Evolutionary conservation across 2,797 vertebrate species (phyloP), one percentile per base, ranked within the genome.

Genomic region (Peromyscus melanophrys): DNA sequence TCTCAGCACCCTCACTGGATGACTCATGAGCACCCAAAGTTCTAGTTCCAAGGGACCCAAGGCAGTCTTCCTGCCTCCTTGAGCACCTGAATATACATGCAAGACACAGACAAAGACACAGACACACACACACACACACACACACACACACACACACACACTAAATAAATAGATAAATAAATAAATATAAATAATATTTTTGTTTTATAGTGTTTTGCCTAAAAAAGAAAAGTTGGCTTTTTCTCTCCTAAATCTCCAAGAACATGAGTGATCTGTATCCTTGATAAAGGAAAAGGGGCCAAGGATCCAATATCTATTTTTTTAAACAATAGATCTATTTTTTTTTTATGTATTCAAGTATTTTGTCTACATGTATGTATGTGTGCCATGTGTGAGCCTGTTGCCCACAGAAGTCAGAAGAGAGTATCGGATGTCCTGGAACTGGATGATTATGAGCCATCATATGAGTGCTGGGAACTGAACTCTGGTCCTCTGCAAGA

Each of bases 221-320:
- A 19, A 63, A 81, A 77, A 59, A 25, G 31, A 52, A 63, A 77
- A 84, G 25, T 31, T 17, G 83, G 6, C 14, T 82, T n/a, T 78
- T 67, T 85, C 55, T 46, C 40, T 82, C 25, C 55, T 88, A 76
- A 80, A 49, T 96, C 61, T 95, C 57, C 29, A 87, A 92, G 49
- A 96, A 90, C 46, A 88, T 31, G 23, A 92, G 4, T 95, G 55
- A 90, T 34, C 90, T 71, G 27, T 88, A 85, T 81, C 52, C 31
- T 89, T 92, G 73, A 94, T 77, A 89, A 97, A 90, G 59, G 52
- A 21, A 95, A 95, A 63, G 31, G 27, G 21, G 90, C 14, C 34
- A 80, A 52, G 55, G 73, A 40, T 83, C 11, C 89, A 65, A 34
- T 10, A 78, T 69, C n/a, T 83, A 46, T 29, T n/a, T 90, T 31